Evolutionary conservation across 1,140 invertebrate species (phyloP).

Genomic region (Diorhabda carinulata): DNA sequence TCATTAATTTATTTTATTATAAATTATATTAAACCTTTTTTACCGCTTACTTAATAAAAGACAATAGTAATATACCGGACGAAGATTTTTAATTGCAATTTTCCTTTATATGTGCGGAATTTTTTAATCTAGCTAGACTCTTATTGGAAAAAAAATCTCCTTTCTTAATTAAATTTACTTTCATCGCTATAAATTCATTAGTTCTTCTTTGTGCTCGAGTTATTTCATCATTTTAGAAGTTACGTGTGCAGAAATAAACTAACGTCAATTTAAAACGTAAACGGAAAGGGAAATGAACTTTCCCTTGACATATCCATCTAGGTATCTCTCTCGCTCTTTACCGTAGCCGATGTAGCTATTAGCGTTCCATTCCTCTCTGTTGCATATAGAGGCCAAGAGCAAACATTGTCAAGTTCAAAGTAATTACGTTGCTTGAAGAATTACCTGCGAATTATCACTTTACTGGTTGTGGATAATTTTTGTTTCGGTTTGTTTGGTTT

Average conservation of each 20-base stretch:
- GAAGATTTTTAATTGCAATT: too few relatives aligned
- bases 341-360: background rate
- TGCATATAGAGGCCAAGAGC: slow-evolving; percentile 18
- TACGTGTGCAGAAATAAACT: slow-evolving; percentile 8
- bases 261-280: background rate
- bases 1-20: too few relatives aligned
- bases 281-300: slow-evolving; percentile 11
- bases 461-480: background rate
- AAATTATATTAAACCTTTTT: too few relatives aligned
- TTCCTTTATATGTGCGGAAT: too few relatives aligned
- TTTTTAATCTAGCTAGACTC: too few relatives aligned
- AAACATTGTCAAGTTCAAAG: slow-evolving; percentile 16
- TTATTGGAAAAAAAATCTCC: background rate
- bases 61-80: too few relatives aligned
- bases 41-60: too few relatives aligned
- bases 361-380: slow-evolving; percentile 10
- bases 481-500: too few relatives aligned
- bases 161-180: background rate
- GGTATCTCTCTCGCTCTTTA: background rate
- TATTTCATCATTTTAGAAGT: slow-evolving; percentile 2
- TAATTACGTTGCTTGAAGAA: slow-evolving; percentile 1
- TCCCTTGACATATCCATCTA: slow-evolving; percentile 8
- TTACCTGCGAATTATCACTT: background rate
- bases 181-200: background rate
- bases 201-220: background rate